Evolutionary conservation across 2,797 vertebrate genomes (phyloP).

Genomic region (Tachyglossus aculeatus): DNA sequence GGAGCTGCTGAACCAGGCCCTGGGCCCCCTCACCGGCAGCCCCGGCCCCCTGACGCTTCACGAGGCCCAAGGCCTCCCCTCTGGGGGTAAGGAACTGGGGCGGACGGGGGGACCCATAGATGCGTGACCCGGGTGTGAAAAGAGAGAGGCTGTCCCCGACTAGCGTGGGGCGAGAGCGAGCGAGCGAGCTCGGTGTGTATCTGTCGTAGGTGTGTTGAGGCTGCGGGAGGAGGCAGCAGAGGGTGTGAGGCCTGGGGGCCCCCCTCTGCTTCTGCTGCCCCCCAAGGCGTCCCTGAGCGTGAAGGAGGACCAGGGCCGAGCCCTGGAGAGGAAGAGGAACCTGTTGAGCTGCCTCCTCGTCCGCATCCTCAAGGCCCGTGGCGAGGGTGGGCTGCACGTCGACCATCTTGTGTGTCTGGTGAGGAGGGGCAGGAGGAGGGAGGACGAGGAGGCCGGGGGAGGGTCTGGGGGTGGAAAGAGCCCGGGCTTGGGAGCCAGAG

Average conservation of each 20-base stretch:
- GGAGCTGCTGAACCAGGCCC: constrained; percentile 80
- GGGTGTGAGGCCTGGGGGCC: constrained; percentile 46
- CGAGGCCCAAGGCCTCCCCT: constrained; percentile 28
- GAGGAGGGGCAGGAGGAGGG: not conserved
- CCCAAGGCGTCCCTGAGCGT: constrained; percentile 84
- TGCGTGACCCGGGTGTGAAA: not conserved
- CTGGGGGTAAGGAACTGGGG: constrained; percentile 25
- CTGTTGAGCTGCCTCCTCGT: constrained; percentile 88
- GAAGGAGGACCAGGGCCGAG: constrained; percentile 80
- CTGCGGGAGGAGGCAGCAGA: constrained; percentile 75
- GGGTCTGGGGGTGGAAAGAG: not conserved
- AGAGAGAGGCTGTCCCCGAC: not conserved
- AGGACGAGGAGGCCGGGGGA: not conserved
- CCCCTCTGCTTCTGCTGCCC: constrained; percentile 79
- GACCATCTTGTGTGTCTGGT: not conserved
- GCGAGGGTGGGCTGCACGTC: constrained; percentile 74
- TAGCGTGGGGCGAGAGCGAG: not conserved
- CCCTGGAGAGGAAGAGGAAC: constrained; percentile 91
- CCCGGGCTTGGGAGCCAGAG: not conserved
- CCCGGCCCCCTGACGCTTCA: constrained; percentile 39
- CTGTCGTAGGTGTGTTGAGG: constrained; percentile 74
- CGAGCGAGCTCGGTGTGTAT: no score
- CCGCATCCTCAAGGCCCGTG: constrained; percentile 85
- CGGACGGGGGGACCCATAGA: not conserved
- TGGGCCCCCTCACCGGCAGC: constrained; percentile 47